These are phyloP conservation scores for Stenodera caucasica DNA, from an alignment of 2,888 invertebrate genomes.

Conservation along the genomic window DNA sequence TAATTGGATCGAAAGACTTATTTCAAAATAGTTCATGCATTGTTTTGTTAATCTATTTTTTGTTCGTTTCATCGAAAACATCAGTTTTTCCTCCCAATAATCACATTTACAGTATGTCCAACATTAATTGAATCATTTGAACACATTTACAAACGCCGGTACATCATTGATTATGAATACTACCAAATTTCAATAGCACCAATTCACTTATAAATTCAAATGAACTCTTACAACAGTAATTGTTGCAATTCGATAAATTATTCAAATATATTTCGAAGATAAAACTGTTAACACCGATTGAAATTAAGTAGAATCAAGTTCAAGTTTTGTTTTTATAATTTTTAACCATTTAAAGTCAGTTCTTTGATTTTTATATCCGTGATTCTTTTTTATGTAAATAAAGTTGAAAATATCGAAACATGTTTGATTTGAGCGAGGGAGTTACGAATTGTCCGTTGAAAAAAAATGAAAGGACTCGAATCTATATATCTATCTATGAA, in stretches of 20 bases:
- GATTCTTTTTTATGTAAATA: too few species aligned
- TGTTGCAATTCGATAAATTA: not conserved
- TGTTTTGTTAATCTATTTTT: not conserved
- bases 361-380: too few species aligned
- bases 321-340: too few species aligned
- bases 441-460: too few species aligned
- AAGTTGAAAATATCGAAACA: too few species aligned
- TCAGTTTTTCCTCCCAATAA: not conserved
- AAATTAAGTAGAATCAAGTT: too few species aligned
- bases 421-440: too few species aligned
- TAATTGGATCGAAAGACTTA: too few species aligned
- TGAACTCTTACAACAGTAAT: not conserved
- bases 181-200: conserved; percentile 2
- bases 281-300: not conserved
- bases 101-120: not conserved
- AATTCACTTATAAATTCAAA: not conserved
- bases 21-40: not conserved
- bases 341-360: too few species aligned
- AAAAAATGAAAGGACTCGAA: too few species aligned
- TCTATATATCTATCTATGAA: too few species aligned
- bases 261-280: not conserved
- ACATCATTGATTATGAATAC: not conserved
- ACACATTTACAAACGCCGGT: not conserved
- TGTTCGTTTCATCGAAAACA: not conserved
- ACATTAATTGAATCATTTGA: conserved; percentile 3